Evolutionary conservation across 2,113 vertebrate species (phyloP).

Genomic region (Lutjanus erythropterus): DNA sequence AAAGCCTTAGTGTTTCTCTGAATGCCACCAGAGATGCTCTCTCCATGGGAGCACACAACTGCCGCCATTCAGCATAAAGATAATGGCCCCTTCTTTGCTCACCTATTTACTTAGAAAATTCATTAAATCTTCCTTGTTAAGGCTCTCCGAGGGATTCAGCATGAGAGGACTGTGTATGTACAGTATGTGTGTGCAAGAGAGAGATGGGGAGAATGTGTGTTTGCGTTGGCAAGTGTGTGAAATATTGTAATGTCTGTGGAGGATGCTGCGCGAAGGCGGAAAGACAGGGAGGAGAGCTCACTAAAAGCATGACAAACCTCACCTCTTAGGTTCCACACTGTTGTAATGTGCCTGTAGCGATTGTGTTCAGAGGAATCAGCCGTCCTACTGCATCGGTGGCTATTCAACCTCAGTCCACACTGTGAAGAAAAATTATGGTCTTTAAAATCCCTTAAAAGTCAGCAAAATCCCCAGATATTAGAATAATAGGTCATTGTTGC

Average conservation of each 20-base stretch:
- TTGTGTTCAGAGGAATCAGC: slow-evolving; percentile 29
- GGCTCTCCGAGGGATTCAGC: slow-evolving; percentile 47
- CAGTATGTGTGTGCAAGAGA: slow-evolving; percentile 19
- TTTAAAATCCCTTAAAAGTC: slow-evolving; percentile 9
- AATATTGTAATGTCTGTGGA: slow-evolving; percentile 37
- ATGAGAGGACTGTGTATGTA: slow-evolving; percentile 17
- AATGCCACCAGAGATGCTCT: slow-evolving; percentile 55
- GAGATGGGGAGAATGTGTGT: slow-evolving; percentile 25
- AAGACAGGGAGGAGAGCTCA: slow-evolving; percentile 1
- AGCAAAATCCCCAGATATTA: slow-evolving; percentile 11
- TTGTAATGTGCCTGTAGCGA: slow-evolving; percentile 17
- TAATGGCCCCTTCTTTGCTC: slow-evolving; percentile 64
- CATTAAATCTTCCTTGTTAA: slow-evolving; percentile 75
- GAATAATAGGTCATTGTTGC: not conserved
- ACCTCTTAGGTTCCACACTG: slow-evolving; percentile 3
- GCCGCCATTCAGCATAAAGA: slow-evolving; percentile 56
- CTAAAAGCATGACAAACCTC: not conserved
- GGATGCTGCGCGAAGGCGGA: slow-evolving; percentile 11
- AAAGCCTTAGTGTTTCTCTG: slow-evolving; percentile 54
- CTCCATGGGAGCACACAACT: slow-evolving; percentile 47
- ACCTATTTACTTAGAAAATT: slow-evolving; percentile 75
- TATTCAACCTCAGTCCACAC: slow-evolving; percentile 1
- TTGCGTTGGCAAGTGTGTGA: slow-evolving; percentile 37
- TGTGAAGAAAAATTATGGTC: not conserved
- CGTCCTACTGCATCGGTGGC: not conserved